phyloP scores from a whole-genome alignment of 2,113 vertebrate genomes.

The Opisthocomus hoazin region DNA sequence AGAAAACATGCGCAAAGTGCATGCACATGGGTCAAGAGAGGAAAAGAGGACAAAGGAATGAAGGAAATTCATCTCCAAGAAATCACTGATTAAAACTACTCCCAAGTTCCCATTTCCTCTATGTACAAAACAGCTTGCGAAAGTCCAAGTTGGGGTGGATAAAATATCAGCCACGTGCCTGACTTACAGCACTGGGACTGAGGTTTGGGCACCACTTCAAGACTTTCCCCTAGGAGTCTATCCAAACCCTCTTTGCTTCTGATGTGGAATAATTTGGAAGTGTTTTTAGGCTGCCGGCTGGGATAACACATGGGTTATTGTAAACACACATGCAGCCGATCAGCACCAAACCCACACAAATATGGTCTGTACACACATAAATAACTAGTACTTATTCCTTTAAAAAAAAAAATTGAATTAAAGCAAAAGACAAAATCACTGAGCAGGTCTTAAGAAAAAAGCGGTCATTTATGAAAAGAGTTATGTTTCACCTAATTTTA shows the following conservation, averaged over 20 bases:
- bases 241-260: slow-evolving; percentile 39
- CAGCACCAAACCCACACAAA: slow-evolving; percentile 39
- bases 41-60: not conserved
- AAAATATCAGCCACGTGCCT: slow-evolving; percentile 61
- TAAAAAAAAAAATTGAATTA: not conserved
- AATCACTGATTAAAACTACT: not conserved
- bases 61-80: not conserved
- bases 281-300: slow-evolving; percentile 27
- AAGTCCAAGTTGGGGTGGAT: not conserved
- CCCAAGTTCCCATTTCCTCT: not conserved
- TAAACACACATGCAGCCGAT: not conserved
- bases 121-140: not conserved
- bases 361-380: not conserved
- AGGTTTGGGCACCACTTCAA: slow-evolving; percentile 68
- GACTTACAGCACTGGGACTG: slow-evolving; percentile 45
- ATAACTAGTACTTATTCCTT: not conserved
- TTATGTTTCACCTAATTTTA: not conserved
- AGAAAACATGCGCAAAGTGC: not conserved
- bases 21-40: not conserved
- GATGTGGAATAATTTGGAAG: slow-evolving; percentile 45
- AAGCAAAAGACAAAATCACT: not conserved
- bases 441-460: not conserved
- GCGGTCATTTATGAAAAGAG: not conserved
- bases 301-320: slow-evolving; percentile 30
- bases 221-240: slow-evolving; percentile 44